Conservation (phyloP, 2,888 invertebrate species). For the Anorthoa munda region DNA sequence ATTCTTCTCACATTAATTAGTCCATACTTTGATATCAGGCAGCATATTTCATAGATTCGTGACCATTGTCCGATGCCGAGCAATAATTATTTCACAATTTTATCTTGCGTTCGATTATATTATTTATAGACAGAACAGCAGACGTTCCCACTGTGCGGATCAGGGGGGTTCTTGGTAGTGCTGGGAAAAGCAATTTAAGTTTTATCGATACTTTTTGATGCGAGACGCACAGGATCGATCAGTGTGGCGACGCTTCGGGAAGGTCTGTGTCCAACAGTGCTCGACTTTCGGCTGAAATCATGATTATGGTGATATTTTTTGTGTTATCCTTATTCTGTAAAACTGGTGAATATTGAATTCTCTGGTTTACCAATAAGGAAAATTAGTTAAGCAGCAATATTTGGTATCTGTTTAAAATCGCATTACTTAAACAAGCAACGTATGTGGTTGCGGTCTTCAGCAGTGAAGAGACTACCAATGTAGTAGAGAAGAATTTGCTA, state of each 20-base stretch:
- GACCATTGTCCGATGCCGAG: conserved; percentile 55
- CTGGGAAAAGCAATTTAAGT: conserved; percentile 45
- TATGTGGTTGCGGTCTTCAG: too few relatives aligned
- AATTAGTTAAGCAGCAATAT: too few relatives aligned
- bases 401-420: too few relatives aligned
- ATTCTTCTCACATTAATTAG: conserved; percentile 36
- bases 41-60: conserved; percentile 45
- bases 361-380: too few relatives aligned
- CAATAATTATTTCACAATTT: conserved; percentile 86
- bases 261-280: too few relatives aligned
- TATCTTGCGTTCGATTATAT: conserved; percentile 82
- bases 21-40: conserved; percentile 12
- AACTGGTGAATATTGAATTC: too few relatives aligned
- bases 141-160: conserved; percentile 78
- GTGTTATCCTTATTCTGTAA: not conserved
- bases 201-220: conserved; percentile 35
- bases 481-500: not conserved
- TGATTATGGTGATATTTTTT: not conserved
- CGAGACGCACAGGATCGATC: too few relatives aligned
- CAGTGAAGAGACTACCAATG: not conserved
- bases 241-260: too few relatives aligned
- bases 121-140: conserved; percentile 80
- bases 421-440: too few relatives aligned
- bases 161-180: conserved; percentile 64
- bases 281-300: too few relatives aligned